Percentiles rank a stretch among this genome's conserved stretches.
These are phyloP conservation scores for Calephelis nemesis DNA, from an alignment of 1,140 invertebrate species.

Conservation along the genomic window DNA sequence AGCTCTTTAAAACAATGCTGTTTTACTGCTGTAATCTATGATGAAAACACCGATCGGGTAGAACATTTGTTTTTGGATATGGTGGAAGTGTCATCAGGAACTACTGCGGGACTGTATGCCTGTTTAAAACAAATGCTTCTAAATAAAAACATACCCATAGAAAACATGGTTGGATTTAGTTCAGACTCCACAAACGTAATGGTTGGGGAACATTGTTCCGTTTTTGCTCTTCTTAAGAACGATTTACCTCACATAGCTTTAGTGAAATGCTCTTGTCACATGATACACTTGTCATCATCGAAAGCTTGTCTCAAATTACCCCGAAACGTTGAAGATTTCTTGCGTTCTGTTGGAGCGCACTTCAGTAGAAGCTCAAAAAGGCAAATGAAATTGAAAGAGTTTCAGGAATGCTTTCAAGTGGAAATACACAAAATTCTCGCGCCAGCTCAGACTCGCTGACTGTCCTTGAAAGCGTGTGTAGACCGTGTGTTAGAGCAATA, in stretches of 20 bases:
- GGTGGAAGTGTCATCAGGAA: too few species aligned
- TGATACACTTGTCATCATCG: constrained; percentile 29
- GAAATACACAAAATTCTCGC: constrained; percentile 57
- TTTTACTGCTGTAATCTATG: too few species aligned
- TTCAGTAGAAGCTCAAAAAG: too few species aligned
- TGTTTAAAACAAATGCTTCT: too few species aligned
- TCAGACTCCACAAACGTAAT: constrained; percentile 57
- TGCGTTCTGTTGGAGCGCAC: too few species aligned
- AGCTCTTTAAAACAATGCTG: too few species aligned
- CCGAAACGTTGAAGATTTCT: constrained; percentile 34
- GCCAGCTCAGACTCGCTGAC: constrained; percentile 49
- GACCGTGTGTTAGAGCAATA: constrained; percentile 51
- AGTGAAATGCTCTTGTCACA: constrained; percentile 57
- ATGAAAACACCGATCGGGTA: too few species aligned
- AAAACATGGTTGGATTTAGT: constrained; percentile 49
- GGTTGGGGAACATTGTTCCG: constrained; percentile 49
- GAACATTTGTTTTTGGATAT: too few species aligned
- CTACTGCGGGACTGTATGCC: too few species aligned
- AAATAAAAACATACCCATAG: background rate
- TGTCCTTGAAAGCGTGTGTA: constrained; percentile 56
- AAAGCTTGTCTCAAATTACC: constrained; percentile 30
- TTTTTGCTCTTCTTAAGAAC: constrained; percentile 42
- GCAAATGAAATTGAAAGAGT: too few species aligned
- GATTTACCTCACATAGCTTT: constrained; percentile 38
- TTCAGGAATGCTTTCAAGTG: too few species aligned